Conservation (phyloP, 2,888 invertebrate species). For the Chrysotoxum bicinctum region DNA sequence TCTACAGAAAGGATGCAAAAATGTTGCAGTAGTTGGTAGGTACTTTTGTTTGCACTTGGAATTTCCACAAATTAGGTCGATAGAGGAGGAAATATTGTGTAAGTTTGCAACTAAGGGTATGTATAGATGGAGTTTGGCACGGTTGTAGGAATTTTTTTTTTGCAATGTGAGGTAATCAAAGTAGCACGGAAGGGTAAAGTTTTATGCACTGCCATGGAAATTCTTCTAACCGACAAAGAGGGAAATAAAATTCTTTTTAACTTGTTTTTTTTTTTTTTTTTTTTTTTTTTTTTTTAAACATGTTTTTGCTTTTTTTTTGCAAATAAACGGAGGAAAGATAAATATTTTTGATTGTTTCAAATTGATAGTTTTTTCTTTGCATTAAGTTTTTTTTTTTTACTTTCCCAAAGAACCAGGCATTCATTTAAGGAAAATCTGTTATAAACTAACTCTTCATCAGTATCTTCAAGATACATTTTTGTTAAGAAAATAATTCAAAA, state of each 20-base stretch:
- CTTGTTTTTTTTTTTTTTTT: constrained; percentile 10
- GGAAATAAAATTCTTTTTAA: constrained; percentile 25
- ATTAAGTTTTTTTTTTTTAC: background rate
- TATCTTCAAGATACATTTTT: background rate
- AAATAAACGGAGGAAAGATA: constrained; percentile 40
- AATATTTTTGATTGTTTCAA: constrained; percentile 60
- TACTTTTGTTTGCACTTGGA: constrained; percentile 72
- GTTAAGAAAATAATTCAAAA: too few species aligned
- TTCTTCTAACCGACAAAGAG: constrained; percentile 35
- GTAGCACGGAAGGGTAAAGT: constrained; percentile 29
- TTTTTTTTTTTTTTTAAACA: constrained; percentile 5
- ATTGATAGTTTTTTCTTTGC: background rate
- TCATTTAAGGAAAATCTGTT: background rate
- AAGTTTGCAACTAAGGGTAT: constrained; percentile 38
- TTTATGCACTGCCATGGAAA: constrained; percentile 43
- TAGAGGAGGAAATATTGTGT: constrained; percentile 57
- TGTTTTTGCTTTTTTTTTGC: constrained; percentile 17
- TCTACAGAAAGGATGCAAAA: constrained; percentile 51
- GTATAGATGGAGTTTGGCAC: constrained; percentile 40
- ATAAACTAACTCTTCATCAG: background rate
- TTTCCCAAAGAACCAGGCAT: background rate
- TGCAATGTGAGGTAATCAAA: constrained; percentile 42
- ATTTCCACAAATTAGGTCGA: constrained; percentile 70
- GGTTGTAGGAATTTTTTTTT: constrained; percentile 36
- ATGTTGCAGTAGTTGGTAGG: constrained; percentile 58